Percentiles rank a stretch among this genome's conserved stretches.
phyloP scores from a whole-genome alignment of 2,888 invertebrate genomes.

The Lacanobia wlatinum region DNA sequence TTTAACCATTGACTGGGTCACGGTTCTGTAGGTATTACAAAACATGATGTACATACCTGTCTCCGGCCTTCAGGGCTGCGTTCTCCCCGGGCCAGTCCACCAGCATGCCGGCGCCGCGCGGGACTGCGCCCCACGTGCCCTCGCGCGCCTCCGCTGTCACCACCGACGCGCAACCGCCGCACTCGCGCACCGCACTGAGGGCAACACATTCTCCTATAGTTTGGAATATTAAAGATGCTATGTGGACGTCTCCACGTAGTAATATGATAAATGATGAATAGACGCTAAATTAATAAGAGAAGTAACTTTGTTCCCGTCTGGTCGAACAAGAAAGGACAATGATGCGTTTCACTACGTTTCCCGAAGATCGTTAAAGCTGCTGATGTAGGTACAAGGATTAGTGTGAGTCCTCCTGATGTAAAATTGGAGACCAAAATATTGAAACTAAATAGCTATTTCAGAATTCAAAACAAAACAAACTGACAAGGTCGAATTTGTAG shows the following conservation, averaged over 20 bases:
- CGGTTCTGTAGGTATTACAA: too few relatives aligned
- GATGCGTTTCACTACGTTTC: too few relatives aligned
- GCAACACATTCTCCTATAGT: neutral
- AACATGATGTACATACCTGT: conserved; percentile 89
- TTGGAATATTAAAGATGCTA: neutral
- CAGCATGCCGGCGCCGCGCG: conserved; percentile 92
- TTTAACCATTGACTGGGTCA: too few relatives aligned
- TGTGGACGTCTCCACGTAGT: too few relatives aligned
- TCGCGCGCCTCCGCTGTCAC: conserved; percentile 94
- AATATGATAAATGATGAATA: too few relatives aligned
- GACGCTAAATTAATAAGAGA: neutral
- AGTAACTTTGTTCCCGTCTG: neutral
- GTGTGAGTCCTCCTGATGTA: too few relatives aligned
- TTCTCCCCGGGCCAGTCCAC: conserved; percentile 96
- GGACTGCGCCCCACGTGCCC: conserved; percentile 92
- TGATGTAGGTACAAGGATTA: too few relatives aligned
- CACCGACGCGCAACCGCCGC: conserved; percentile 83
- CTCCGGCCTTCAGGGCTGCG: conserved; percentile 93
- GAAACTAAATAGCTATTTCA: too few relatives aligned
- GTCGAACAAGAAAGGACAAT: neutral
- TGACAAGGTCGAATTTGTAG: too few relatives aligned
- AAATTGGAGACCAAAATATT: too few relatives aligned
- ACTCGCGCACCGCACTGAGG: conserved; percentile 81
- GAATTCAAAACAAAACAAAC: too few relatives aligned
- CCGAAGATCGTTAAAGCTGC: too few relatives aligned